phyloP scores from a whole-genome alignment of 2,113 vertebrate species.

The Oceanodroma tethys region DNA sequence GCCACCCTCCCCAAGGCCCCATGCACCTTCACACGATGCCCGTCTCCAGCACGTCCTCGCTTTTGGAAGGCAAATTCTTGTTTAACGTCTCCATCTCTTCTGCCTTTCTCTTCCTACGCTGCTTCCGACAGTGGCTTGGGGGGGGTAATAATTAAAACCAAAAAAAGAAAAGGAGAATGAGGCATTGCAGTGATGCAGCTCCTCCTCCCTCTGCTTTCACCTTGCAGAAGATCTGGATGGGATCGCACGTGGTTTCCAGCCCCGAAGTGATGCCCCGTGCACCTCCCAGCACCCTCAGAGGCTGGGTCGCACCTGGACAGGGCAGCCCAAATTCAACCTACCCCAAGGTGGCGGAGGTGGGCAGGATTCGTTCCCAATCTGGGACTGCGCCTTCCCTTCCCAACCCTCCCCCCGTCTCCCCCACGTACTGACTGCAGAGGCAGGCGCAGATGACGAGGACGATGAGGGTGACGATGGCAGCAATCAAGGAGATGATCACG shows the following conservation, averaged over 20 bases:
- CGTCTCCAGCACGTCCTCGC: background rate
- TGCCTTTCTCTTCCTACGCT: conserved; percentile 44
- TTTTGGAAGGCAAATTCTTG: background rate
- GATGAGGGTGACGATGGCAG: background rate
- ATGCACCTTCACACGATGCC: background rate
- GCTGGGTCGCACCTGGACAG: fast-evolving
- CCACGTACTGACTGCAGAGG: conserved; percentile 38
- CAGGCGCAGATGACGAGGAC: background rate
- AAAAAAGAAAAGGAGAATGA: background rate
- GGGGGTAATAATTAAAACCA: background rate
- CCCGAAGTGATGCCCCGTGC: background rate
- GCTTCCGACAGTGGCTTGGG: conserved; percentile 35
- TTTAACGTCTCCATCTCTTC: conserved; percentile 55
- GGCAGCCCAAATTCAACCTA: background rate
- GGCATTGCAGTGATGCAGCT: background rate
- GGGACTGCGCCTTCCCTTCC: background rate
- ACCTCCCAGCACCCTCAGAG: background rate
- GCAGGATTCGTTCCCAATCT: background rate
- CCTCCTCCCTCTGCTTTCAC: background rate
- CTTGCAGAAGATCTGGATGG: background rate
- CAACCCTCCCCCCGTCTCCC: fast-evolving
- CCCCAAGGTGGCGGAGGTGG: fast-evolving
- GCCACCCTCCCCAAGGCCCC: fast-evolving
- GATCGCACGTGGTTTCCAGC: background rate
- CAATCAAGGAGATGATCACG: conserved; percentile 45